Base-by-base conservation (phyloP, 2,888 invertebrate species). In the Coleophora deauratella region DNA sequence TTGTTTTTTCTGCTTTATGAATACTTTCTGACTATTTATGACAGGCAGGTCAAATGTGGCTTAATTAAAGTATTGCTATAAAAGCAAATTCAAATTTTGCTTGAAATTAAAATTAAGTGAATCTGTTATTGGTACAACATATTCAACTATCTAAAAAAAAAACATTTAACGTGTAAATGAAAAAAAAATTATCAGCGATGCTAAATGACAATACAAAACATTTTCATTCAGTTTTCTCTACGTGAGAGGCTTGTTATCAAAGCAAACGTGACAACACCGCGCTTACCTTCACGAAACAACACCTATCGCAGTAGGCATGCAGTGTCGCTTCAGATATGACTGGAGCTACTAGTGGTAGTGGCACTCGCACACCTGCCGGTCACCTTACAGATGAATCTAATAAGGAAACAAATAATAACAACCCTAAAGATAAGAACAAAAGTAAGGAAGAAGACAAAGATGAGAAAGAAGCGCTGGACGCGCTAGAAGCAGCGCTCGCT, bases 401-500 rank as follows among this genome's bases (percentile, higher is more conserved):
- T 14, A 34, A 9, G 14, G 14, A 10, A 27, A 35, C 27, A 1
- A 11, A 6, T 3, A 11, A 35, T 27, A 6, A 3, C 28, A 12
- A 31, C 13, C 30, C 15, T 32, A 33, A n/a, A 10, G 14, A 13
- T 1, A 11, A 33, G 2, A 6, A 28, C 3, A 27, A 39, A n/a
- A 21, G 21, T 21, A 6, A 2, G 21, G 21, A 21, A 21, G 21
- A 21, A 21, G 6, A 6, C 21, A 21, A 28, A 14, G 38, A 38
- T 2, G 14, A 39, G 13, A 31, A 30, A 3, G 35, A 33, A 9
- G 49, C 40, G 28, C 57, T 49, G 1, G 65, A 66, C 37, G 66
- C 69, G 32, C 62, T 82, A 33, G 84, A 84, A 43, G 56, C 53
- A 3, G 74, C 76, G 31, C 54, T 82, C 47, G 63, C 61, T n/a